Conservation (phyloP, 2,797 vertebrate species). For the Podarcis siculus region DNA sequence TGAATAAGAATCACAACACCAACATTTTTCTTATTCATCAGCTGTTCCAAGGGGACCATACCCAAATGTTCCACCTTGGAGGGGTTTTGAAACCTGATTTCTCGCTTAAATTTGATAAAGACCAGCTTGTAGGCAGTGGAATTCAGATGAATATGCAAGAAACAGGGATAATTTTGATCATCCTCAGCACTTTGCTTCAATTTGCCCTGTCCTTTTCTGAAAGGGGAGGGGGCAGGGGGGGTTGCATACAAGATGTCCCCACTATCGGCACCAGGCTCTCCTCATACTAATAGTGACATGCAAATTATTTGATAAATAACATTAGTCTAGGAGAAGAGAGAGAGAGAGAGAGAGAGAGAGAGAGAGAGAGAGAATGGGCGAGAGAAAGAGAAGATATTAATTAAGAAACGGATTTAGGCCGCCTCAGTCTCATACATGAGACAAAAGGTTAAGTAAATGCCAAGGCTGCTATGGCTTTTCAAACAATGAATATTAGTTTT, state of each 20-base stretch:
- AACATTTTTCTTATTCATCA: neutral
- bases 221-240: neutral
- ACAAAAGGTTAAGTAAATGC: slow-evolving; percentile 99
- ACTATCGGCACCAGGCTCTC: slow-evolving; percentile 60
- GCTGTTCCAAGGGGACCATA: too few relatives aligned
- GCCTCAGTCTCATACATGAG: slow-evolving; percentile 94
- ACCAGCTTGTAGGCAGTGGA: neutral
- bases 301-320: slow-evolving; percentile 86
- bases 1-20: too few relatives aligned
- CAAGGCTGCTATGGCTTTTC: slow-evolving; percentile 95
- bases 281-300: slow-evolving; percentile 77
- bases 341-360: neutral
- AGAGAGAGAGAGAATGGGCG: slow-evolving; percentile 1
- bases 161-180: neutral
- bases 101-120: neutral
- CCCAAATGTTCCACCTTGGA: neutral
- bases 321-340: slow-evolving; percentile 61
- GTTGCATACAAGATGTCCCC: slow-evolving; percentile 40
- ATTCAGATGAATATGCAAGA: neutral
- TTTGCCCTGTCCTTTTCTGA: neutral
- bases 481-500: slow-evolving; percentile 99
- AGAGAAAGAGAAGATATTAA: slow-evolving; percentile 92
- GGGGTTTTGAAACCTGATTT: neutral
- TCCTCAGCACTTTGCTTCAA: neutral
- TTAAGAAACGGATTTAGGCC: slow-evolving; percentile 97